These are phyloP conservation scores for Pardalotus punctatus DNA, from an alignment of 2,113 vertebrate genomes.

Conservation along the genomic window DNA sequence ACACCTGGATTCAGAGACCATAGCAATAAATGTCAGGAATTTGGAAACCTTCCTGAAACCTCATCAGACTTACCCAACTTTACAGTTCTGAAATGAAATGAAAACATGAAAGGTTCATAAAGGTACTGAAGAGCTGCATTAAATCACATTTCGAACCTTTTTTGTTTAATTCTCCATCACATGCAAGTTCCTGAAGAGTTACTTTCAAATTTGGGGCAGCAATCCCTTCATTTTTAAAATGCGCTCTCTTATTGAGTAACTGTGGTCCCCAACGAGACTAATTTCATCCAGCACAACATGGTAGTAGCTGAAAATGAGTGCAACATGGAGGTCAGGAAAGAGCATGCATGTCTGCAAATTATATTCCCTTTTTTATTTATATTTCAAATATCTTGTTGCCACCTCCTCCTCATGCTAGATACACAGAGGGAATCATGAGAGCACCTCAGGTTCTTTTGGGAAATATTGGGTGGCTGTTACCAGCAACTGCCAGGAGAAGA, in stretches of 20 bases:
- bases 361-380: not conserved
- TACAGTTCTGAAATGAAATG: not conserved
- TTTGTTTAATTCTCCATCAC: not conserved
- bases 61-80: not conserved
- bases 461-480: not conserved
- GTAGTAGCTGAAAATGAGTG: not conserved
- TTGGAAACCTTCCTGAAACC: constrained; percentile 25
- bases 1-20: constrained; percentile 20
- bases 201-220: not conserved
- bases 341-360: not conserved
- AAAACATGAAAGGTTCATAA: not conserved
- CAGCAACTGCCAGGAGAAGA: not conserved
- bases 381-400: not conserved
- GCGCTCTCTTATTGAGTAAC: not conserved
- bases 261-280: not conserved
- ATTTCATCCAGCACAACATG: not conserved
- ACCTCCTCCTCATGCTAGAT: not conserved
- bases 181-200: not conserved
- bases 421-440: not conserved
- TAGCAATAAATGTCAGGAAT: not conserved
- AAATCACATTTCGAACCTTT: not conserved
- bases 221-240: not conserved
- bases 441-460: not conserved
- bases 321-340: not conserved
- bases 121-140: not conserved